Evolutionary conservation across 2,888 invertebrate genomes (phyloP).

Genomic region (Leptodirus hochenwartii): DNA sequence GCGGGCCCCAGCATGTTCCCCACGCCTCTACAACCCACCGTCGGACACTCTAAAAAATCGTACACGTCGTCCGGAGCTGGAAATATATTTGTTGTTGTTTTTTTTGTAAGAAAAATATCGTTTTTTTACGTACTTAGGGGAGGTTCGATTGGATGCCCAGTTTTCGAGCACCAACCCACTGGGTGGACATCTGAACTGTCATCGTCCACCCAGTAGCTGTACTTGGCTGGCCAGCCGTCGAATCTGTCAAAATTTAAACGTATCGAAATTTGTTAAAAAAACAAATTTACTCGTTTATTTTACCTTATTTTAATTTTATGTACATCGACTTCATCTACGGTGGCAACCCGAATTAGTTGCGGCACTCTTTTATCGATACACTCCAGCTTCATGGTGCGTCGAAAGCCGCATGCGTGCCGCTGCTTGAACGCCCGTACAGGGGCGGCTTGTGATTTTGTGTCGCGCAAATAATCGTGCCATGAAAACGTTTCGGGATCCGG

Average conservation of each 20-base stretch:
- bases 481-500: conserved; percentile 54
- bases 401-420: conserved; percentile 60
- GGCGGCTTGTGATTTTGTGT: conserved; percentile 55
- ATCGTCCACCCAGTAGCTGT: conserved; percentile 81
- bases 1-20: conserved; percentile 74
- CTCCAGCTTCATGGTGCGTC: conserved; percentile 72
- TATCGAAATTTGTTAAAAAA: too few species aligned
- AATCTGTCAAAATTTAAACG: too few species aligned
- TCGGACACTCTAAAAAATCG: conserved; percentile 52
- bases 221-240: conserved; percentile 75
- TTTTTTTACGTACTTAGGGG: conserved; percentile 55
- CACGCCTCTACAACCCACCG: conserved; percentile 72
- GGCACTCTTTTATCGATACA: conserved; percentile 72
- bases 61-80: conserved; percentile 44
- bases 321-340: conserved; percentile 55
- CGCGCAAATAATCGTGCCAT: conserved; percentile 70
- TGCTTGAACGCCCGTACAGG: conserved; percentile 70
- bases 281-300: too few species aligned
- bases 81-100: too few species aligned
- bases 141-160: conserved; percentile 70
- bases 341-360: conserved; percentile 69
- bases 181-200: conserved; percentile 84
- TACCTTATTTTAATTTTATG: conserved; percentile 51
- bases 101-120: too few species aligned
- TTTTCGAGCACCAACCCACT: conserved; percentile 78